Evolutionary conservation across 1,140 invertebrate species (phyloP).

Genomic region (Mesaphorura yosii): DNA sequence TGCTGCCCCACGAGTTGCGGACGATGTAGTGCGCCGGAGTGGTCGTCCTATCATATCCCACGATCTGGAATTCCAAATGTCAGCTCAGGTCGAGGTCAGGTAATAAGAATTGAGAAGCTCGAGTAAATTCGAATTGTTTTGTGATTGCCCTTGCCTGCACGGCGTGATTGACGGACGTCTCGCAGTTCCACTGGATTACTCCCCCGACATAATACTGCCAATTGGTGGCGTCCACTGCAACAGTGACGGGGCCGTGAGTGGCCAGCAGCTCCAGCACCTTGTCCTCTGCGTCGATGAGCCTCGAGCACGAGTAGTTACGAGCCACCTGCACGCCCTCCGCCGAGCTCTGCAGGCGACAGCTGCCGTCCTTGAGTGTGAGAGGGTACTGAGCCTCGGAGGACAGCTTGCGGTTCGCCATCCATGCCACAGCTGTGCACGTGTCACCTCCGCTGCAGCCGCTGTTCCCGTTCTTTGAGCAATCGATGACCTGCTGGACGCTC

Average conservation of each 20-base stretch:
- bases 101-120: too few relatives aligned
- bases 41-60: slow-evolving; percentile 65
- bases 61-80: slow-evolving; percentile 45
- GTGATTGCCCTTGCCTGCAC: slow-evolving; percentile 40
- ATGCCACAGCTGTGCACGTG: slow-evolving; percentile 59
- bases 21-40: slow-evolving; percentile 69
- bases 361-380: slow-evolving; percentile 44
- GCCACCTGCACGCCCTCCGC: slow-evolving; percentile 33
- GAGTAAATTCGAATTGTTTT: too few relatives aligned
- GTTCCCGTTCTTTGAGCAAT: slow-evolving; percentile 62
- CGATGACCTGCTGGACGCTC: slow-evolving; percentile 71
- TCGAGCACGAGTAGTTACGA: slow-evolving; percentile 40
- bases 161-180: slow-evolving; percentile 62
- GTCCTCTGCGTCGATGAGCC: slow-evolving; percentile 46
- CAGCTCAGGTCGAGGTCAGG: too few relatives aligned
- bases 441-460: slow-evolving; percentile 69
- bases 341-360: slow-evolving; percentile 38
- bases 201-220: slow-evolving; percentile 84
- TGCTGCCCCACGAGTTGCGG: slow-evolving; percentile 70
- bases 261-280: slow-evolving; percentile 51
- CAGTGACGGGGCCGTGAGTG: slow-evolving; percentile 60
- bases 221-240: slow-evolving; percentile 65
- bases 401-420: slow-evolving; percentile 53
- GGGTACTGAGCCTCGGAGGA: slow-evolving; percentile 53
- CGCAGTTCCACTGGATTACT: slow-evolving; percentile 70